These are phyloP conservation scores for Pinna nobilis DNA, from an alignment of 1,140 invertebrate genomes.

Conservation along the genomic window DNA sequence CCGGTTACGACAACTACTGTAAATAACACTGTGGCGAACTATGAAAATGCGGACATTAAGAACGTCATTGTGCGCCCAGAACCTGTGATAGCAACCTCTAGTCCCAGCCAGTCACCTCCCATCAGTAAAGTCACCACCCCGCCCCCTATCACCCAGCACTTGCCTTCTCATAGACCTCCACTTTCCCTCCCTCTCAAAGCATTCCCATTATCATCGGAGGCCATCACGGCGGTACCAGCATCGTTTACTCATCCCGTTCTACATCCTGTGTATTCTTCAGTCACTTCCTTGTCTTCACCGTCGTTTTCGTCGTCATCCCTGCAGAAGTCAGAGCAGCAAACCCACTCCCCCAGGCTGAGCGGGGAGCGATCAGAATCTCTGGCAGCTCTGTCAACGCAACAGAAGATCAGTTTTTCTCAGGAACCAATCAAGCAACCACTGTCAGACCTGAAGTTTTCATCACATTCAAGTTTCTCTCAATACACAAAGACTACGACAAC, in stretches of 20 bases:
- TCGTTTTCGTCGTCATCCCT: background rate
- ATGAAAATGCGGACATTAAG: slow-evolving; percentile 1
- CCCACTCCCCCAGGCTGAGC: background rate
- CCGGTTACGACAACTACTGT: background rate
- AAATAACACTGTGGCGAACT: slow-evolving; percentile 1
- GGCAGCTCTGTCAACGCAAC: too few relatives aligned
- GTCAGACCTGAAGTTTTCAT: slow-evolving; percentile 11
- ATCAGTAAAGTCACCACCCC: slow-evolving; percentile 47
- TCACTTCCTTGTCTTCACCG: slow-evolving; percentile 12
- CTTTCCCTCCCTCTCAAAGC: slow-evolving; percentile 26
- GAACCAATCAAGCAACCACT: slow-evolving; percentile 14
- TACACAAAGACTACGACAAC: background rate
- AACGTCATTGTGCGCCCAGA: slow-evolving; percentile 6
- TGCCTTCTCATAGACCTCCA: slow-evolving; percentile 41
- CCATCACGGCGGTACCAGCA: background rate
- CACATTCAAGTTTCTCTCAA: slow-evolving; percentile 6
- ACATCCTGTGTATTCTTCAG: slow-evolving; percentile 20
- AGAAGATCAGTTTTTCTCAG: too few relatives aligned
- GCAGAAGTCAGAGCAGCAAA: slow-evolving; percentile 2
- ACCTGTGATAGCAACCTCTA: slow-evolving; percentile 15
- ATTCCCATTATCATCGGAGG: slow-evolving; percentile 10
- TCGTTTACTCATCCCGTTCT: slow-evolving; percentile 22
- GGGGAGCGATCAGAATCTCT: too few relatives aligned
- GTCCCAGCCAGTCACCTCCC: slow-evolving; percentile 18
- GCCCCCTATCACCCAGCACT: slow-evolving; percentile 64